Evolutionary conservation across 2,113 vertebrate genomes (phyloP).

Genomic region (Puntigrus tetrazona): DNA sequence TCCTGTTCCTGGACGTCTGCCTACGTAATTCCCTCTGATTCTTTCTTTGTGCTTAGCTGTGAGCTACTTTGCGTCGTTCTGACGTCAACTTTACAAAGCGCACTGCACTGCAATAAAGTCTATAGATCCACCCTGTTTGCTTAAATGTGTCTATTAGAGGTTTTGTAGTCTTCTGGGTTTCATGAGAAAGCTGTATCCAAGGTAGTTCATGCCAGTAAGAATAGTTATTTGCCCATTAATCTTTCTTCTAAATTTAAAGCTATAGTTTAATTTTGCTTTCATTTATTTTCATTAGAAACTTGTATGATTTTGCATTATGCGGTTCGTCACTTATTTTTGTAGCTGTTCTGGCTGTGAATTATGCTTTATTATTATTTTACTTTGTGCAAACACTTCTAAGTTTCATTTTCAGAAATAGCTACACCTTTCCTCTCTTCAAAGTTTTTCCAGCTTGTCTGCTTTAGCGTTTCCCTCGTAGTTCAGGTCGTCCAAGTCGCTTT

Average conservation of each 20-base stretch:
- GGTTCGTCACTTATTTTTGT: not conserved
- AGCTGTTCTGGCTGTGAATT: not conserved
- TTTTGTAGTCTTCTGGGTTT: not conserved
- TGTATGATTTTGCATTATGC: not conserved
- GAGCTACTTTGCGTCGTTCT: slow-evolving; percentile 23
- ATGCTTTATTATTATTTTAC: not conserved
- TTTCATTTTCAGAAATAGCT: not conserved
- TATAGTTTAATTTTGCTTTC: not conserved
- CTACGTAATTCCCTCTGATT: slow-evolving; percentile 60
- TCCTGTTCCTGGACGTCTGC: slow-evolving; percentile 64
- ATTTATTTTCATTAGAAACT: not conserved
- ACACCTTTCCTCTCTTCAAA: not conserved
- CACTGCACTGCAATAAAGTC: not conserved
- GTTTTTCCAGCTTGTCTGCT: not conserved
- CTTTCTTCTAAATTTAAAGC: not conserved
- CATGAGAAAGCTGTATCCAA: not conserved
- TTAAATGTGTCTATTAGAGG: not conserved
- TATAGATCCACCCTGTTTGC: slow-evolving; percentile 19
- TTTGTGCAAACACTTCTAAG: no score
- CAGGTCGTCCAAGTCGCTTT: not conserved
- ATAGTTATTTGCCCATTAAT: not conserved
- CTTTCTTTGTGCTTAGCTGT: slow-evolving; percentile 40
- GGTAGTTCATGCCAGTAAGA: not conserved
- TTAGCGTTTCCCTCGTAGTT: not conserved
- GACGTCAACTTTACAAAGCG: not conserved